phyloP scores from a whole-genome alignment of 30 jellyfish, hydroid and myxozoan species.

The Aurelia aurita complex sp. Pacific region DNA sequence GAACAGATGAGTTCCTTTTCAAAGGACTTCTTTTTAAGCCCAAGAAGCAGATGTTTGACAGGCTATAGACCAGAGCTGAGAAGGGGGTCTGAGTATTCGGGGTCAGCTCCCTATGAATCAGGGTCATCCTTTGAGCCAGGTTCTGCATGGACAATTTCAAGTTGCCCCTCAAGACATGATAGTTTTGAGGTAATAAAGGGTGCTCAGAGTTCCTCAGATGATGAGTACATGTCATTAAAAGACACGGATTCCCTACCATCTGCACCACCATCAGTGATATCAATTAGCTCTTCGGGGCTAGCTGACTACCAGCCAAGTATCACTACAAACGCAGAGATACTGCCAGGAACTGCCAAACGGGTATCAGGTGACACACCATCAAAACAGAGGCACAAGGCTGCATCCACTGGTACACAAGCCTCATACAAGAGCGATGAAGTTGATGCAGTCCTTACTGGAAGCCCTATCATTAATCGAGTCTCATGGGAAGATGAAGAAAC shows the following conservation, averaged over 20 bases:
- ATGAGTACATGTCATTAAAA: slow-evolving; percentile 32
- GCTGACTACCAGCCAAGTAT: slow-evolving; percentile 20
- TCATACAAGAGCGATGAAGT: slow-evolving; percentile 25
- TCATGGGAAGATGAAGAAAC: slow-evolving; percentile 6
- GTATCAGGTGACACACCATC: slow-evolving; percentile 1
- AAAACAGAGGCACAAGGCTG: background rate
- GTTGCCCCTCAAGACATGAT: slow-evolving; percentile 44
- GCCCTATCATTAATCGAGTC: slow-evolving; percentile 9
- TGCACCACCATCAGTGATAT: slow-evolving; percentile 19
- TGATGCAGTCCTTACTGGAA: slow-evolving; percentile 22
- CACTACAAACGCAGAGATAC: slow-evolving; percentile 5
- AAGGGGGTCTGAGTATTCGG: slow-evolving; percentile 1
- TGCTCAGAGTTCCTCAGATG: slow-evolving; percentile 53
- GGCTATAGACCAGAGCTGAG: background rate
- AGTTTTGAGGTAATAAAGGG: slow-evolving; percentile 67
- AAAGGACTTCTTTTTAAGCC: slow-evolving; percentile 17
- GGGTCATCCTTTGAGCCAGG: slow-evolving; percentile 40
- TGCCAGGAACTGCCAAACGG: slow-evolving; percentile 64
- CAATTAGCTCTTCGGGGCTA: slow-evolving; percentile 13
- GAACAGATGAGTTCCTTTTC: background rate
- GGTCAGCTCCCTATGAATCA: background rate
- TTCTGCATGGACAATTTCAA: slow-evolving; percentile 41
- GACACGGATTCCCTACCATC: slow-evolving; percentile 55
- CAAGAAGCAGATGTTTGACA: slow-evolving; percentile 10
- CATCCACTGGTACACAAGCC: background rate